Evolutionary conservation across 2,888 invertebrate genomes (phyloP), one percentile per base, ranked within the genome.

Genomic region (Iphiclides podalirius): DNA sequence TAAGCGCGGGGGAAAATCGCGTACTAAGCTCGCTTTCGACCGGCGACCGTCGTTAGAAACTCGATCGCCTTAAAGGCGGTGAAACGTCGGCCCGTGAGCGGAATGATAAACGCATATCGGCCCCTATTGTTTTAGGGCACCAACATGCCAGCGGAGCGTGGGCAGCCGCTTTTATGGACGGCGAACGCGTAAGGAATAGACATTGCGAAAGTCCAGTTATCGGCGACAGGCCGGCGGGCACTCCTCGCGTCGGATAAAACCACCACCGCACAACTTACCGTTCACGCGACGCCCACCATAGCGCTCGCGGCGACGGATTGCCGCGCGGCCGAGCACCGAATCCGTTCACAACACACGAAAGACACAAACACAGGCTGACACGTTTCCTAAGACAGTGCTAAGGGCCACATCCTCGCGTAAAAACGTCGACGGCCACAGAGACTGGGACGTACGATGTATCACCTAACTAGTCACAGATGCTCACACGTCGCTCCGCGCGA

Each of bases 191-290:
- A 72, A 65, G 72, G 87, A 85, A 86, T 87, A 79, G 73, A 70
- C 78, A 88, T 86, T 86, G 75, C 79, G 75, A 85, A 84, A 87
- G 87, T 87, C 85, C 87, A 75, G 87, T 87, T 86, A 86, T 65
- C 69, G 72, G 68, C 62, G 60, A 64, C 74, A 63, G 59, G 65
- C 60, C 61, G 61, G 60, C 64, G 55, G 57, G 52, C 54, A 52
- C 35, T 40, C 55, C 51, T 54, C 52, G 51, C 59, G 3, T n/a
- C n/a, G n/a, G n/a, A n/a, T n/a, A n/a, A n/a, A n/a, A n/a, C 11
- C 2, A 26, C 2, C 9, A 9, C 7, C 35, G 15, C 44, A 23
- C 52, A 53, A 60, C 63, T 44, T 58, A 66, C 66, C 66, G 61
- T 58, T 60, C 72, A 76, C 63, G 71, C 75, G 68, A 71, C 70